Base-by-base conservation (phyloP, 2,797 vertebrate genomes). In the Mormyrops attenuatus region DNA sequence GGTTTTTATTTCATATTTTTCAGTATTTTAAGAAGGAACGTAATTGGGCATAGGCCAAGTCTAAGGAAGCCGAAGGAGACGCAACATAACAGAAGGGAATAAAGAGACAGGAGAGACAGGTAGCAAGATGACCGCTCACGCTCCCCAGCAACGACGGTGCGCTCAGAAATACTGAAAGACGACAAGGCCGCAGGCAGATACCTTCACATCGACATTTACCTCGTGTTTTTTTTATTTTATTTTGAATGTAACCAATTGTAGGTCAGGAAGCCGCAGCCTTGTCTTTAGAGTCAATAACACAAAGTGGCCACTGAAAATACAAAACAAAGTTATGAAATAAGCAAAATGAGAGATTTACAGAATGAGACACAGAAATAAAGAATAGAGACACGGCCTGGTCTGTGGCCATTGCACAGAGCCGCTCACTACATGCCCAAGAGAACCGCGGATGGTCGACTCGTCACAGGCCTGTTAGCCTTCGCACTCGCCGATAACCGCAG, bases 11-110 rank as follows among this genome's bases (percentile, higher is more conserved):
- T 97, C 95, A 95, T 96, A 96, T 96, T 97, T 94, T 93, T 94
- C 91, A 96, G 96, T 97, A 96, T 69, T 66, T 95, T 97, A 97
- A 97, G 97, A 97, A 97, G 97, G 96, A 97, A 98, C 98, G 97
- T 96, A 97, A 98, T 96, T 97, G 97, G 96, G 96, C 96, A 95
- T 97, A 98, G 97, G 97, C 97, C 97, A 97, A 97, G 96, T 97
- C 97, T 97, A 98, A 97, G 95, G 96, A 97, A 97, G 97, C 96
- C 96, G 97, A 97, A 95, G 96, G 95, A 97, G 94, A 95, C 96
- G 96, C 95, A 95, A 96, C 93, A 93, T 95, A 97, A 94, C 89
- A 92, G 49, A 85, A 92, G 89, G 80, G 89, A 92, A 69, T 77
- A 89, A 85, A 92, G 90, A 90, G 89, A 13, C 50, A 88, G 90